Conservation (phyloP, 2,797 vertebrate genomes). For the Carcharodon carcharias region DNA sequence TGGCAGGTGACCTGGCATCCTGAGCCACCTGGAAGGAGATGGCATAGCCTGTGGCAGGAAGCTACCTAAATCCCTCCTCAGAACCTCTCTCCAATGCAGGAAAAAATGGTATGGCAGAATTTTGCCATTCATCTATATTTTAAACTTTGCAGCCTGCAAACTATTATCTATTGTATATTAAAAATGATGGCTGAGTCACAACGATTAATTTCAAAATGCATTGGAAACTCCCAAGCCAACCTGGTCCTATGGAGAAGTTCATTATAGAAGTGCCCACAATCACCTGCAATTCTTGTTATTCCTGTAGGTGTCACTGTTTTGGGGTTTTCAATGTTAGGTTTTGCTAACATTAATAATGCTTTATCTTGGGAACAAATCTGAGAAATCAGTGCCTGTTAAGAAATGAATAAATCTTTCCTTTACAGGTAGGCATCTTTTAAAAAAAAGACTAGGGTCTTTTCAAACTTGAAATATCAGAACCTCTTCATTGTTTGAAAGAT, state of each 20-base stretch:
- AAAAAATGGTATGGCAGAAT: not conserved
- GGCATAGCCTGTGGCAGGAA: not conserved
- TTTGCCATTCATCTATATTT: not conserved
- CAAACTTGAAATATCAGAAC: not conserved
- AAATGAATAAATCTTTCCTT: not conserved
- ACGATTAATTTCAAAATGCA: too few relatives aligned
- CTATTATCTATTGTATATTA: too few relatives aligned
- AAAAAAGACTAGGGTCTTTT: not conserved
- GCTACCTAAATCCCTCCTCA: not conserved
- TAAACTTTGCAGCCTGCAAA: not conserved
- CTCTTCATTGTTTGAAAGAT: too few relatives aligned
- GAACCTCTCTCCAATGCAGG: not conserved
- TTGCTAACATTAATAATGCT: not conserved
- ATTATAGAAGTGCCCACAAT: too few relatives aligned
- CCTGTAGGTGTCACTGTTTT: too few relatives aligned
- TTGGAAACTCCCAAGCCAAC: too few relatives aligned
- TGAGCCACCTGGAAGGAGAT: not conserved
- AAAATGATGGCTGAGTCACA: too few relatives aligned
- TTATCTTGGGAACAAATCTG: not conserved
- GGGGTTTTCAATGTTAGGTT: too few relatives aligned
- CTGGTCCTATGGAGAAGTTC: too few relatives aligned
- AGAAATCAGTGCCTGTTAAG: not conserved
- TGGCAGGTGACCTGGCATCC: not conserved
- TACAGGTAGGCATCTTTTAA: not conserved
- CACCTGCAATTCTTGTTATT: too few relatives aligned